Conservation (phyloP, 2,113 vertebrate genomes). For the Micromys minutus region DNA sequence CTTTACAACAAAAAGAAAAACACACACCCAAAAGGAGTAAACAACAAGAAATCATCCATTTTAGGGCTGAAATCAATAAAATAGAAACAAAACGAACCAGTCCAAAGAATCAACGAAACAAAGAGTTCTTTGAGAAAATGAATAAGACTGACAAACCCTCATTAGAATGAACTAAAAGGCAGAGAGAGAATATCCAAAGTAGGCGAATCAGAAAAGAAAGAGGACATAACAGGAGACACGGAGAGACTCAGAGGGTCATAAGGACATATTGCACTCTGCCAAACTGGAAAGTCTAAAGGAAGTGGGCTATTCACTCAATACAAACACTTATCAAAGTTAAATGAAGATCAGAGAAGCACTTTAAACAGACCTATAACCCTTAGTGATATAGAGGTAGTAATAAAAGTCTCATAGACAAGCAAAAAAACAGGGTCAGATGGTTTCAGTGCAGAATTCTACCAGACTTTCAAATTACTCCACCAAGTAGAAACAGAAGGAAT, state of each 20-base stretch:
- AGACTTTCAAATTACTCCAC: not conserved
- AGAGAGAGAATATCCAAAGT: not conserved
- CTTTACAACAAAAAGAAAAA: not conserved
- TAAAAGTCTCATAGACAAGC: not conserved
- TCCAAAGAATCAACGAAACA: not conserved
- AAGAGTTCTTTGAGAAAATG: not conserved
- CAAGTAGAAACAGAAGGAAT: not conserved
- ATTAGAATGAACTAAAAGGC: not conserved
- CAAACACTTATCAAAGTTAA: not conserved
- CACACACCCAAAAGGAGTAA: not conserved
- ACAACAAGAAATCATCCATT: not conserved
- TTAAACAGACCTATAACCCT: not conserved
- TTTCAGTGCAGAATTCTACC: not conserved
- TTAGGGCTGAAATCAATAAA: not conserved
- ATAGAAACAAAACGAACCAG: not conserved
- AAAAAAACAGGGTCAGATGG: not conserved
- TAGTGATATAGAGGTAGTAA: not conserved
- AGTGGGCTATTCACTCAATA: not conserved
- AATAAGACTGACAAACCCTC: not conserved
- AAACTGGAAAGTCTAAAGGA: not conserved
- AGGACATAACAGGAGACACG: not conserved
- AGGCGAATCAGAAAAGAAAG: not conserved
- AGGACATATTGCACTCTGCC: not conserved
- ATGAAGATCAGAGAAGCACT: not conserved
- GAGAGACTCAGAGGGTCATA: not conserved